Evolutionary conservation across 1,140 invertebrate species (phyloP), one percentile per base, ranked within the genome.

Genomic region (Mylabris phalerata): DNA sequence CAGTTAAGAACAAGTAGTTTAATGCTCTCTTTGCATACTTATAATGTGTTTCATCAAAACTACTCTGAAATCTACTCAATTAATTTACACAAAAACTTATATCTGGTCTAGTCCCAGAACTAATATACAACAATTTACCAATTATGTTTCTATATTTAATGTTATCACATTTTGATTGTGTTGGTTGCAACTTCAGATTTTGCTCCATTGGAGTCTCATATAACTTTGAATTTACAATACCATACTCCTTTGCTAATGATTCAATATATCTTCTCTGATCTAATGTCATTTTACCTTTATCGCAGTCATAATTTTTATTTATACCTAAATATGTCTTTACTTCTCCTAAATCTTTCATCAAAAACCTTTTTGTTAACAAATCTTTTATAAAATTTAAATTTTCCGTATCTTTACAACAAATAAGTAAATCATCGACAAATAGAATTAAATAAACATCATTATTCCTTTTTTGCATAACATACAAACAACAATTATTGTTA

Each of bases 61-160:
- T 73, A 62, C 61, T 71, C 68, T 74, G 69, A 55, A 52, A 74
- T 57, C 70, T 55, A 60, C 72, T 74, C 43, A 74, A 39, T 61
- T 69, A 69, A 50, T 67, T 66, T 7, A 69, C 65, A 39, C 59
- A 54, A 47, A 47, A 69, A 11, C 27, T 50, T 51, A 74, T 59
- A 65, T 76, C 70, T 61, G 72, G 74, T 61, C 73, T 66, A 26
- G 73, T 77, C 13, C 61, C 69, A 56, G 66, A 61, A 68, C 68
- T 75, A 48, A 77, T 72, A 64, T 74, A 77, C 57, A 75, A 67
- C 55, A 77, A 62, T 4, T 2, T 9, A 10, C 40, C 40, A 4
- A 42, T 42, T 3, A 42, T 3, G 3, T 42, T 9, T 42, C 40
- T 42, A 9, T 42, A 42, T 42, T 3, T 9, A 11, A 42, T 11